These are phyloP conservation scores for fruit fly (Drosophila melanogaster) DNA, from an alignment of 1,140 invertebrate genomes.

Conservation along the genomic window DNA sequence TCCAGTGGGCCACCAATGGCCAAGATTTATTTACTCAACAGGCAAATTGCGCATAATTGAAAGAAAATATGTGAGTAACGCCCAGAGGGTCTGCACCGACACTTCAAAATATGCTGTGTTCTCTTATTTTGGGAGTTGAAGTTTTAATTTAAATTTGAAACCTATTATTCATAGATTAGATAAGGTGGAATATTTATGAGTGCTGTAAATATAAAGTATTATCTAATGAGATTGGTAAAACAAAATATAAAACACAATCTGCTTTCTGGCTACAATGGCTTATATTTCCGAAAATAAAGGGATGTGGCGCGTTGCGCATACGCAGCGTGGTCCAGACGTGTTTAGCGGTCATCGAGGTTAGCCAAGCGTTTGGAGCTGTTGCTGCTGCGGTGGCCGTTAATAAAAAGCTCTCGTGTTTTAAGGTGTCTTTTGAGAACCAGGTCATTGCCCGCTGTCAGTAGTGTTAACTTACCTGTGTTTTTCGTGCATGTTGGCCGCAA, in stretches of 20 bases:
- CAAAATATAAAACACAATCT: no score
- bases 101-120: neutral
- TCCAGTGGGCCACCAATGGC: constrained; percentile 44
- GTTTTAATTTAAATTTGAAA: neutral
- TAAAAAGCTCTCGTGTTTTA: constrained; percentile 48
- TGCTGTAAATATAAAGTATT: no score
- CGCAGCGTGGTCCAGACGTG: constrained; percentile 40
- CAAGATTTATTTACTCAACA: constrained; percentile 72
- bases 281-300: no score
- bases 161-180: neutral
- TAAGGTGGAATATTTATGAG: no score
- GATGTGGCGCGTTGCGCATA: constrained; percentile 40
- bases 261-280: no score
- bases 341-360: constrained; percentile 38
- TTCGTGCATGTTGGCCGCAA: constrained; percentile 56
- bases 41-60: constrained; percentile 77
- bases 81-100: neutral
- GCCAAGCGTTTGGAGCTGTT: constrained; percentile 34
- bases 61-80: constrained; percentile 55
- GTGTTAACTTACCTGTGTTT: constrained; percentile 4
- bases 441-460: constrained; percentile 31
- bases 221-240: no score
- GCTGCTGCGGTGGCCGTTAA: constrained; percentile 65
- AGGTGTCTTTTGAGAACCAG: constrained; percentile 38
- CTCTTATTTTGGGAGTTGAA: neutral